Percentiles rank a stretch among this genome's conserved stretches.
phyloP scores from a whole-genome alignment of 2,113 vertebrate genomes.

The Psophia crepitans region DNA sequence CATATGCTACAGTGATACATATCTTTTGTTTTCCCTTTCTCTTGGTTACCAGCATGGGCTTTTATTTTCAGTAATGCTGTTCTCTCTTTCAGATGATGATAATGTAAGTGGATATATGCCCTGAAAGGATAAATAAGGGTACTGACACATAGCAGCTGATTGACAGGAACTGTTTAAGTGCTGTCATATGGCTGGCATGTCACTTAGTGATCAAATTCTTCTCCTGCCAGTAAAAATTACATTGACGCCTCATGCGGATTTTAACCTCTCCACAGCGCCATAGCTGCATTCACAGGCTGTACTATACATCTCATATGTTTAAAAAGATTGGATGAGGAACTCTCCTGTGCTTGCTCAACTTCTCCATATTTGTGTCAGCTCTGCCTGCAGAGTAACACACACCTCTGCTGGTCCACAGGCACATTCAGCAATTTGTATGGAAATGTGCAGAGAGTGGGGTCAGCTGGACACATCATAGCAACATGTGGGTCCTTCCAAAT shows the following conservation, averaged over 20 bases:
- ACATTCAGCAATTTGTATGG: background rate
- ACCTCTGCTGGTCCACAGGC: background rate
- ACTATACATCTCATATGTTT: background rate
- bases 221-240: constrained; percentile 49
- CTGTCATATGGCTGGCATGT: constrained; percentile 46
- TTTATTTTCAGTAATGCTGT: constrained; percentile 24
- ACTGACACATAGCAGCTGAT: constrained; percentile 39
- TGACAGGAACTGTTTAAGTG: constrained; percentile 41
- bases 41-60: background rate
- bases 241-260: background rate
- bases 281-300: constrained; percentile 1
- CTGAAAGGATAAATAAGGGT: constrained; percentile 44
- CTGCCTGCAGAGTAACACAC: background rate
- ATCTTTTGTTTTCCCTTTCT: constrained; percentile 2
- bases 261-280: background rate
- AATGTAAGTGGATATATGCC: constrained; percentile 48
- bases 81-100: background rate
- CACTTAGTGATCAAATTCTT: constrained; percentile 47
- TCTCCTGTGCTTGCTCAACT: background rate
- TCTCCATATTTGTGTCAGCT: background rate
- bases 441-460: background rate
- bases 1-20: background rate
- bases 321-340: background rate
- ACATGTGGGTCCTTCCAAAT: background rate
- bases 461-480: background rate